Evolutionary conservation across 64 coral and sea anemone species (phyloP).

Genomic region (Astreopora myriophthalma): DNA sequence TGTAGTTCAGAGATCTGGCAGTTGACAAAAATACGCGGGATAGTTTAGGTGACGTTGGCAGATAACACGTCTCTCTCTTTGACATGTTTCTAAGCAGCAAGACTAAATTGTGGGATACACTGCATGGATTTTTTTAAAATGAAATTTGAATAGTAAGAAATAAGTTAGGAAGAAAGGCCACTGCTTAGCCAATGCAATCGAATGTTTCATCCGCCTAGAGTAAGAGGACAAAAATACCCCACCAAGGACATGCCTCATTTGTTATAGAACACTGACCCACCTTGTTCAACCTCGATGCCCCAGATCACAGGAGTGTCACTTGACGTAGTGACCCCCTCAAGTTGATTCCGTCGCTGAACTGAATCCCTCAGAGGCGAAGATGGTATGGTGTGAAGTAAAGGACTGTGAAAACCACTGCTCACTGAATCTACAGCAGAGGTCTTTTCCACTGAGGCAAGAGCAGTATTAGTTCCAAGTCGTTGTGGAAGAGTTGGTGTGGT

Average conservation of each 20-base stretch:
- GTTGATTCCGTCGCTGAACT: background rate
- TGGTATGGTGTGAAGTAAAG: background rate
- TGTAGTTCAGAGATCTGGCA: no score
- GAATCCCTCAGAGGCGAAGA: background rate
- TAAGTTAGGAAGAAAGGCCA: no score
- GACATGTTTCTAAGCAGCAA: no score
- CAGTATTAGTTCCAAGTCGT: background rate
- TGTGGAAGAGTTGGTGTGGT: constrained; percentile 7
- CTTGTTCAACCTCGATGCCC: background rate
- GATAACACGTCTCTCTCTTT: no score
- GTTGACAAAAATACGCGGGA: no score
- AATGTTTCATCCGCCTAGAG: no score
- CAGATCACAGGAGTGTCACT: background rate
- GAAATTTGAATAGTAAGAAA: no score
- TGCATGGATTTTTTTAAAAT: no score
- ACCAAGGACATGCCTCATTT: background rate
- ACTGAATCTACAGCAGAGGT: background rate
- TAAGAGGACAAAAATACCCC: no score
- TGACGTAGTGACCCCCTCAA: background rate
- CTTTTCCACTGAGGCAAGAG: background rate
- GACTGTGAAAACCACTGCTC: background rate
- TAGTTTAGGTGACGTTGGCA: no score
- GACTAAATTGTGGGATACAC: no score
- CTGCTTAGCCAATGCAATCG: no score
- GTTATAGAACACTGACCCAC: background rate